These are phyloP conservation scores for Fulmarus glacialis DNA, from an alignment of 2,113 vertebrate species.

Conservation along the genomic window DNA sequence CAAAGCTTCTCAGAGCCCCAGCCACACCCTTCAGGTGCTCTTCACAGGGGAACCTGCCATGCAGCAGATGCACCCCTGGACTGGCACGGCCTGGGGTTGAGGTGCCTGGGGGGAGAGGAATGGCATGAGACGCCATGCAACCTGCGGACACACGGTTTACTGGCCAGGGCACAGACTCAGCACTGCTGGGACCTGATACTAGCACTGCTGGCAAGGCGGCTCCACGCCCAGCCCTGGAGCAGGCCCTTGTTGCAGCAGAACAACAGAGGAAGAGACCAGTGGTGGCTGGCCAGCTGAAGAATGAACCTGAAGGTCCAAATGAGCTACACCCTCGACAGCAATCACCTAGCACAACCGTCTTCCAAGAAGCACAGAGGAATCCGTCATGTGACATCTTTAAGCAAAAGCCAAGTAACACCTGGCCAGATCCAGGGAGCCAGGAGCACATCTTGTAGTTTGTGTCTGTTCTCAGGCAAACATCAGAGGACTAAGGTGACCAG, in stretches of 20 bases:
- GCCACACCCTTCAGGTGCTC: background rate
- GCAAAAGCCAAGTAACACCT: background rate
- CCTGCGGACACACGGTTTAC: rapidly evolving
- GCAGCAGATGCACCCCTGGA: too few relatives aligned
- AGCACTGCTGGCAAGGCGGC: background rate
- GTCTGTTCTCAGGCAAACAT: background rate
- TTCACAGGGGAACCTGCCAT: background rate
- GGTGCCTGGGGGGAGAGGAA: background rate
- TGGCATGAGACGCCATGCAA: too few relatives aligned
- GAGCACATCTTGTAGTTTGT: background rate
- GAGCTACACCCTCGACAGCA: background rate
- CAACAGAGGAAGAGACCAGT: background rate
- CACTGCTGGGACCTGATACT: background rate
- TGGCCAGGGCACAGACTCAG: background rate
- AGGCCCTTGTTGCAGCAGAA: background rate
- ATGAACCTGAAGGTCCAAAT: background rate
- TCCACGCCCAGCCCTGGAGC: background rate
- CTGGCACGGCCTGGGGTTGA: rapidly evolving
- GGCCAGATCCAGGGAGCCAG: background rate
- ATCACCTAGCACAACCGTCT: background rate
- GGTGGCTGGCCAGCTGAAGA: background rate
- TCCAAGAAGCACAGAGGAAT: background rate
- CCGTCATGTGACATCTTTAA: background rate
- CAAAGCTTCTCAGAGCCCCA: background rate
- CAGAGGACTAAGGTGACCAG: background rate